Evolutionary conservation across 2,797 vertebrate species (phyloP).

Genomic region (Sebastes umbrosus): DNA sequence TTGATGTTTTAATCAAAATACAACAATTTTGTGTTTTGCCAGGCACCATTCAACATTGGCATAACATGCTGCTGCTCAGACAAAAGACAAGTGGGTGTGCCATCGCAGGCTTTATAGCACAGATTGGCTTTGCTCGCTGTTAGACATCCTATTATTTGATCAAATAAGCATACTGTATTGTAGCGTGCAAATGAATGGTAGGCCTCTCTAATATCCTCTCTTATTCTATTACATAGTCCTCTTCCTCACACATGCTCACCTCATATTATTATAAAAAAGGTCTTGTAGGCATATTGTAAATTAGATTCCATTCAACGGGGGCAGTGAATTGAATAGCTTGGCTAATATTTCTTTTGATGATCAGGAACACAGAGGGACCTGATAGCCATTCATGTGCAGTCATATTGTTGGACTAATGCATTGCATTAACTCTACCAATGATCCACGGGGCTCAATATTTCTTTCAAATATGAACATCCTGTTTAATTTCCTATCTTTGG

Average conservation of each 20-base stretch:
- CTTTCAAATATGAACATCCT: constrained; percentile 24
- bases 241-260: constrained; percentile 31
- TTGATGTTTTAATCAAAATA: not conserved
- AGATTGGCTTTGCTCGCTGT: constrained; percentile 34
- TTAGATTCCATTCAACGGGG: constrained; percentile 77
- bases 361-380: constrained; percentile 78
- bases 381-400: constrained; percentile 75
- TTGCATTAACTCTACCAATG: constrained; percentile 49
- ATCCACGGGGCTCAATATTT: constrained; percentile 41
- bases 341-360: constrained; percentile 83
- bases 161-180: constrained; percentile 40
- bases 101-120: constrained; percentile 14
- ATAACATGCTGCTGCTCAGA: constrained; percentile 8
- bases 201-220: constrained; percentile 42
- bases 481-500: constrained; percentile 39
- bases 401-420: constrained; percentile 45
- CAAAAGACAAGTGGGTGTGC: constrained; percentile 25
- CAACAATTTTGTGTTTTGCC: not conserved
- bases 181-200: constrained; percentile 40
- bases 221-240: constrained; percentile 27
- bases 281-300: constrained; percentile 75
- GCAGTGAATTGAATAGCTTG: constrained; percentile 63
- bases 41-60: not conserved
- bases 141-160: constrained; percentile 45
- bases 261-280: constrained; percentile 56